A percentile compares a stretch with the other conserved stretches of the same genome.
Evolutionary conservation across 2,797 vertebrate species (phyloP).

Genomic region (Coluber constrictor): DNA sequence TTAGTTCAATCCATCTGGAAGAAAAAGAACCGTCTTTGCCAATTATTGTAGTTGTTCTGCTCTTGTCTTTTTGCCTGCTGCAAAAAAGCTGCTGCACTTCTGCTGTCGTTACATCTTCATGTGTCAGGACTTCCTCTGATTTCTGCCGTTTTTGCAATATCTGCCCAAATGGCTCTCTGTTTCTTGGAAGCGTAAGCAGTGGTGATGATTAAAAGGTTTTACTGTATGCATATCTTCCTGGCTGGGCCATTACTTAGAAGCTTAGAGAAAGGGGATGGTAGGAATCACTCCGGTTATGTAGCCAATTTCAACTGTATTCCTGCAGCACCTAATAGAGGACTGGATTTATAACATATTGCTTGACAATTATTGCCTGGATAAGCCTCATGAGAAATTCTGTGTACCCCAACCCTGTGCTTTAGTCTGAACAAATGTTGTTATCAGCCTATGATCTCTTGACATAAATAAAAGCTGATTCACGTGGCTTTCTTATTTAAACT

Average conservation of each 20-base stretch:
- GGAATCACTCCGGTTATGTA: neutral
- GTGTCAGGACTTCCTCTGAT: neutral
- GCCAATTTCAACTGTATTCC: neutral
- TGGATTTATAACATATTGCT: neutral
- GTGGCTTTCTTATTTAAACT: neutral
- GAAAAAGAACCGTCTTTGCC: neutral
- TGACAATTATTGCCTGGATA: neutral
- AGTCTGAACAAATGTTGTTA: neutral
- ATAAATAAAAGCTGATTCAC: neutral
- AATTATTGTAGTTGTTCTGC: neutral
- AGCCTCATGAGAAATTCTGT: neutral
- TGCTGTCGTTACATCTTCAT: neutral
- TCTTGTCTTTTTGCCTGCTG: neutral
- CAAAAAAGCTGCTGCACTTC: neutral
- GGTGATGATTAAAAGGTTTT: conserved; percentile 8
- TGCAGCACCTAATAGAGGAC: neutral
- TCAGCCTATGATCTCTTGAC: neutral
- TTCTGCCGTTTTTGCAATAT: neutral
- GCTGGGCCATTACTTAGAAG: neutral
- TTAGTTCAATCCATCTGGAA: neutral
- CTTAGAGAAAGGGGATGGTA: neutral
- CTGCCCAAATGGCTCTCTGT: neutral
- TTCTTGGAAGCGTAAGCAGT: conserved; percentile 14
- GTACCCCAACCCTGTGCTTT: neutral
- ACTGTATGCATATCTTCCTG: neutral